Percentiles rank a stretch among this genome's conserved stretches.
phyloP scores from a whole-genome alignment of 2,113 vertebrate species.

The Tympanuchus pallidicinctus region DNA sequence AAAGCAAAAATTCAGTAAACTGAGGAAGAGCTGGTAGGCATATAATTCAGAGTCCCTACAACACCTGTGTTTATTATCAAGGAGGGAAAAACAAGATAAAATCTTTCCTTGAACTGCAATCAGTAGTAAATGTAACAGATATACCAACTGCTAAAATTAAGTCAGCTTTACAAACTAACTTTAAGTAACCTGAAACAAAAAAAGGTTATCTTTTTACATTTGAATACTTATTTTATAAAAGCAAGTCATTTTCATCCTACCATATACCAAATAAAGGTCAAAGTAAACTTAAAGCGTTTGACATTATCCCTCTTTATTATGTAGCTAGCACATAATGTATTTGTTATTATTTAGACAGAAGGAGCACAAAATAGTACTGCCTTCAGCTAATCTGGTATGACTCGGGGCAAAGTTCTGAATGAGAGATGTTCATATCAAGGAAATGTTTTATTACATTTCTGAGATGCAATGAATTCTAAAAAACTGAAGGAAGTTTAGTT shows the following conservation, averaged over 20 bases:
- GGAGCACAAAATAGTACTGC: neutral
- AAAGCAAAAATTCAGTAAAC: neutral
- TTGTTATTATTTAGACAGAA: conserved; percentile 4
- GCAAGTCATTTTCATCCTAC: neutral
- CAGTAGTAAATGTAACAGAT: neutral
- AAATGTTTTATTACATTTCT: neutral
- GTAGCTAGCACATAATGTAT: neutral
- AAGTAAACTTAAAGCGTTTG: neutral
- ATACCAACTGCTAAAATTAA: neutral
- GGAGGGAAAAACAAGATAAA: neutral
- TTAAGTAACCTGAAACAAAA: neutral
- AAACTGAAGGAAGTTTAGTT: neutral
- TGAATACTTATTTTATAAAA: conserved; percentile 8
- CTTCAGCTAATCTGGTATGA: neutral
- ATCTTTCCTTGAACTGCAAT: neutral
- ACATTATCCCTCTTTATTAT: neutral
- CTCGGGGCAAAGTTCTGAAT: neutral
- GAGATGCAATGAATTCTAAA: neutral
- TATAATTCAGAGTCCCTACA: neutral
- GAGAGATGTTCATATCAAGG: neutral
- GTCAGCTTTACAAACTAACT: neutral
- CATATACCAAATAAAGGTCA: neutral
- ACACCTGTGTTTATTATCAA: fast-evolving
- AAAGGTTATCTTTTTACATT: neutral
- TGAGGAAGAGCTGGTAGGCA: neutral